Conservation (phyloP, 92 coral and sea anemone genomes). For the Bergia sp. region DNA sequence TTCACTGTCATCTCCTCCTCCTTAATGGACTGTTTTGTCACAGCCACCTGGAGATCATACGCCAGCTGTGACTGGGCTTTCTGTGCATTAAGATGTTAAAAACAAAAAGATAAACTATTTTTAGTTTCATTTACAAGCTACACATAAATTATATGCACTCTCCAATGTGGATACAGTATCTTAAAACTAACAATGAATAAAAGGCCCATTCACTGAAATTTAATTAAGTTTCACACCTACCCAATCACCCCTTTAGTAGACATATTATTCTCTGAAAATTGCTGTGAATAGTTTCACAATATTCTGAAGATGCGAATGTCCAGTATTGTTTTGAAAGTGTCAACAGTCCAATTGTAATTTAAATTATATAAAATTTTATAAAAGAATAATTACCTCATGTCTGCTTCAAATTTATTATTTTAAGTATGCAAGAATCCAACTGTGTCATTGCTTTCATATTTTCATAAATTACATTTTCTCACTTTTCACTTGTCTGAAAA, state of each 20-base stretch:
- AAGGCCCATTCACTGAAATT: background rate
- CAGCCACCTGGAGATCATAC: slow-evolving; percentile 89
- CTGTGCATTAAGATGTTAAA: slow-evolving; percentile 34
- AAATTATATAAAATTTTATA: no score
- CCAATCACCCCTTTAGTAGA: background rate
- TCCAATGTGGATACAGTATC: background rate
- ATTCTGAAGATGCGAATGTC: no score
- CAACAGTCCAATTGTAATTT: no score
- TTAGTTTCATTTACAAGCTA: background rate
- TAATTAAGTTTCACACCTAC: no score
- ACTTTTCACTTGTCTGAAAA: no score
- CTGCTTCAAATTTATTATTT: no score
- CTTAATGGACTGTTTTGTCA: slow-evolving; percentile 92
- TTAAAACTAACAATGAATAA: background rate
- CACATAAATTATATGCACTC: background rate
- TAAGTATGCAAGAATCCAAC: no score
- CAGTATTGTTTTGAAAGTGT: no score
- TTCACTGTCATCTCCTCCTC: slow-evolving; percentile 94
- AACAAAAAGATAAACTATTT: background rate
- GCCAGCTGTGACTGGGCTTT: slow-evolving; percentile 93
- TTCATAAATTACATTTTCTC: no score
- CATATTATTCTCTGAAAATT: background rate
- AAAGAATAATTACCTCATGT: no score
- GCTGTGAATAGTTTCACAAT: no score
- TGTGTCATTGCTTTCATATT: no score